Evolutionary conservation across 2,113 vertebrate genomes (phyloP), one percentile per base, ranked within the genome.

Genomic region (Tachuris rubrigastra): DNA sequence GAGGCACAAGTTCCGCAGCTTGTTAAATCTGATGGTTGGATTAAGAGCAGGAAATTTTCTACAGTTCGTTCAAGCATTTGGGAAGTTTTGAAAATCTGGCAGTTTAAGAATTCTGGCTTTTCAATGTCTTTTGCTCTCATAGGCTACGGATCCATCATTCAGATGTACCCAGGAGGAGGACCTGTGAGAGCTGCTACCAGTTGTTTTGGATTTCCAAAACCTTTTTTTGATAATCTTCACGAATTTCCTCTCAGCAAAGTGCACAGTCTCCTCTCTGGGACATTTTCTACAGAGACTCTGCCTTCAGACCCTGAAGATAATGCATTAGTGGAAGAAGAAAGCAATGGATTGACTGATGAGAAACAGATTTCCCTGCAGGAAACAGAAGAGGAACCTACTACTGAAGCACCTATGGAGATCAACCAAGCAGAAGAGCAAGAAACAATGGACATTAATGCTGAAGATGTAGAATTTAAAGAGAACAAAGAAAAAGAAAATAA

Each of bases 71-170:
- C 25, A 58, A 83, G 39, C 35, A 17, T 50, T 47, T 83, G 15
- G 62, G 30, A 42, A 52, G 41, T 65, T 30, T 56, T 41, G 27
- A 46, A 73, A 23, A 27, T 16, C 5, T 16, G 23, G n/a, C 23
- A 79, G 30, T 20, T 25, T 22, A 46, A 56, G 50, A 62, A 24
- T 74, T 42, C 41, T 20, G 35, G 3, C 24, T 82, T 82, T 79
- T 30, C 35, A 59, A 28, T 17, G 31, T 53, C 39, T 77, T 83
- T 94, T 81, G n/a, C 23, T 47, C 75, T 81, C 83, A 3, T 87
- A 99, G 99, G 99, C 89, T 99, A 98, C 10, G 99, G 99, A 72
- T 99, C 99, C 71, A 98, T 99, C 97, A 98, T 99, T 96, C 99
- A 99, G 95, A 98, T 99, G 97, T 99, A 99, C 95, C 98, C 99